Evolutionary conservation across 2,888 invertebrate species (phyloP), one percentile per base, ranked within the genome.

Genomic region (Phortica okadai): DNA sequence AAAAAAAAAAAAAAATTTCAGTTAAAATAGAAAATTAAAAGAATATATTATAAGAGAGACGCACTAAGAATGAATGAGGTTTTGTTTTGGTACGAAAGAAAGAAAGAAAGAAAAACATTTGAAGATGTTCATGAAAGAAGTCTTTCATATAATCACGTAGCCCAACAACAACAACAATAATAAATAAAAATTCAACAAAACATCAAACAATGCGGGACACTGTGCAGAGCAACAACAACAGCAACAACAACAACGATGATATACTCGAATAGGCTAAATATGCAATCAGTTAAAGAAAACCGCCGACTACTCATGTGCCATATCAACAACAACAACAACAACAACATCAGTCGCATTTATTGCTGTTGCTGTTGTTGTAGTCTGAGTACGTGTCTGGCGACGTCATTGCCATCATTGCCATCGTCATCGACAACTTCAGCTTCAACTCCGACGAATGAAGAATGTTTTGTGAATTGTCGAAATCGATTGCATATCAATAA

Each of bases 401-500:
- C 33, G 33, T 33, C 33, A 33, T 33, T 33, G 33, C 3, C 33
- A 33, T 33, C 33, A 33, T 33, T 33, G 33, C 8, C 50, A 50
- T 11, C 50, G 50, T 14, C 50, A 50, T 2, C 50, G 50, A 8
- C 14, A 14, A 50, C 14, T 50, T 6, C 14, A 50, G 6, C 50
- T 50, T 3, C 14, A 2, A 50, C 50, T 50, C 10, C 50, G 14
- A 50, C 50, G 50, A 50, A 3, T 2, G 14, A 50, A 56, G 54
- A 45, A 45, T 74, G 64, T 77, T 64, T 73, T 66, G 74, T 66
- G 73, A 56, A 58, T 74, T 77, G 58, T 74, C 77, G 64, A 77
- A 77, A 74, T 73, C 73, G 77, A 74, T 75, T 75, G 74, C 45
- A 74, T 72, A 72, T 72, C 70, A 72, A 56, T 56, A 54, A 6